Percentiles rank a stretch among this genome's conserved stretches.
Evolutionary conservation across 2,113 vertebrate species (phyloP).

Genomic region (Lycaon pictus): DNA sequence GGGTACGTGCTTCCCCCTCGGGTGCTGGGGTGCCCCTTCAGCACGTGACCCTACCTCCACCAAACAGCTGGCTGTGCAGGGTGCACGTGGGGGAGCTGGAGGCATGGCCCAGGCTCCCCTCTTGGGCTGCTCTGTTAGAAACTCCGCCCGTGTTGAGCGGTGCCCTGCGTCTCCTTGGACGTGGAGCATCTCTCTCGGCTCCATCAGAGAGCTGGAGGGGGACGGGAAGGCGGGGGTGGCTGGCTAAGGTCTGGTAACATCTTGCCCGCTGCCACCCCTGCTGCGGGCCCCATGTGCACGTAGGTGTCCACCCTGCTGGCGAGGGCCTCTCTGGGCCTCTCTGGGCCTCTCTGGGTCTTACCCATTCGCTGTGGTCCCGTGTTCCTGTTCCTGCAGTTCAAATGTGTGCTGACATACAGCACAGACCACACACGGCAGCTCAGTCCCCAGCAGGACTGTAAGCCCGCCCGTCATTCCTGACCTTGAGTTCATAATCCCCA

Average conservation of each 20-base stretch:
- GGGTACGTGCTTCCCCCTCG: rapidly evolving
- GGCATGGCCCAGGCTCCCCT: rapidly evolving
- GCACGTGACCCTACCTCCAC: rapidly evolving
- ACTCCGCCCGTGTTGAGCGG: rapidly evolving
- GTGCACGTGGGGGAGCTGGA: rapidly evolving
- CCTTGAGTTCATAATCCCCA: rapidly evolving
- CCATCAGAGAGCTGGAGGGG: background rate
- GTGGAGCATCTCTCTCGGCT: rapidly evolving
- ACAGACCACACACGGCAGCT: rapidly evolving
- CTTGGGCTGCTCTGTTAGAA: rapidly evolving
- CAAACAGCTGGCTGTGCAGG: rapidly evolving
- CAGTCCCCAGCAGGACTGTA: rapidly evolving
- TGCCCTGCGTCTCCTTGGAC: rapidly evolving
- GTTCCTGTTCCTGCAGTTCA: background rate
- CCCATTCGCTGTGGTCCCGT: rapidly evolving
- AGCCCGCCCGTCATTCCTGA: rapidly evolving
- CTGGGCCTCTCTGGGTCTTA: rapidly evolving
- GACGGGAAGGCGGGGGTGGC: rapidly evolving
- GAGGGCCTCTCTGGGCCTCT: rapidly evolving
- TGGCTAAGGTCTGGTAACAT: rapidly evolving
- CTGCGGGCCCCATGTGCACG: rapidly evolving
- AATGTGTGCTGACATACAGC: rapidly evolving
- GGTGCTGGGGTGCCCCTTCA: rapidly evolving
- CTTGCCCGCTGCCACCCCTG: no score
- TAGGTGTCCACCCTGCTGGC: rapidly evolving